These are phyloP conservation scores for Ellobius talpinus DNA, from an alignment of 2,113 vertebrate species.

Conservation along the genomic window DNA sequence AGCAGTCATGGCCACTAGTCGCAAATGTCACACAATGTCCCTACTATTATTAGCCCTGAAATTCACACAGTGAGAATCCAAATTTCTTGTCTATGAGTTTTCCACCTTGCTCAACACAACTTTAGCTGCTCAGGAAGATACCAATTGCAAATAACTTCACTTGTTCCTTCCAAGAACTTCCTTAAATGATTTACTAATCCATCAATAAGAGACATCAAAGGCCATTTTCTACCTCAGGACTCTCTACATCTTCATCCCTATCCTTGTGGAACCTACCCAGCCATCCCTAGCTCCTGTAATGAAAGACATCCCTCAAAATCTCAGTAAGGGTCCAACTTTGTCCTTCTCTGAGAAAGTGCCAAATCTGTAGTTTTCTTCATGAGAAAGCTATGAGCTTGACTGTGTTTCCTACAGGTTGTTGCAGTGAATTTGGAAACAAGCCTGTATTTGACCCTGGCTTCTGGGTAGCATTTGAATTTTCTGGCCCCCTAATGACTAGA, in stretches of 20 bases:
- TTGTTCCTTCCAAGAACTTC: not conserved
- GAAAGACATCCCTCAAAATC: not conserved
- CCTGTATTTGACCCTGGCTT: not conserved
- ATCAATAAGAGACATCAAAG: conserved; percentile 3
- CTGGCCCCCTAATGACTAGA: not conserved
- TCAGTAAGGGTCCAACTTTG: not conserved
- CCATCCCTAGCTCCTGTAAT: not conserved
- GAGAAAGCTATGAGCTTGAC: not conserved
- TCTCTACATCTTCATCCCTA: not conserved
- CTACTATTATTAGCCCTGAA: not conserved
- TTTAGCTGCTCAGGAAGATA: not conserved
- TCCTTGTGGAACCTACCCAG: no score
- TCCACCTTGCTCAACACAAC: not conserved
- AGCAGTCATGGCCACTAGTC: not conserved
- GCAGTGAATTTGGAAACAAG: not conserved
- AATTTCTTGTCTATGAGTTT: not conserved
- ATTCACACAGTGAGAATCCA: not conserved
- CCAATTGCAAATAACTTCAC: not conserved
- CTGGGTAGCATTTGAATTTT: not conserved
- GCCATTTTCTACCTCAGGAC: not conserved
- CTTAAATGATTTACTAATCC: not conserved
- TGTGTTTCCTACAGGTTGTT: not conserved
- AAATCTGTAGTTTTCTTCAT: fast-evolving
- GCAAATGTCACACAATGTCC: not conserved
- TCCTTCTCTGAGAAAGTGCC: not conserved